Percentiles rank a stretch among this genome's conserved stretches.
Conservation (phyloP, 2,113 vertebrate species). For the Accipiter virgatus region DNA sequence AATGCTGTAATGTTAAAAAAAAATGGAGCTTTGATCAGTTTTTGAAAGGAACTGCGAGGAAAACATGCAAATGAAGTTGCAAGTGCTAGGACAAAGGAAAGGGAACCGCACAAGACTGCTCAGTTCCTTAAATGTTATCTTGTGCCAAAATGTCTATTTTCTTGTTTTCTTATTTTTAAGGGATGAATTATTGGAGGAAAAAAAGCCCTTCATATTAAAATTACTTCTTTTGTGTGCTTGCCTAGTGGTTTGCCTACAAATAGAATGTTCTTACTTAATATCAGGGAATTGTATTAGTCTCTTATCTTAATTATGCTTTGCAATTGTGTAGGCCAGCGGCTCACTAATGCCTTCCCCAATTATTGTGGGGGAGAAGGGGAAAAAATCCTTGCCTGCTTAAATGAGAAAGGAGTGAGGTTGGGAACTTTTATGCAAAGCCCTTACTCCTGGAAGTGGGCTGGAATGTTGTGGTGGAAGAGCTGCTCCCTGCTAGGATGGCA, state of each 20-base stretch:
- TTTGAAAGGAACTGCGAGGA: neutral
- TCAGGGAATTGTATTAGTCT: neutral
- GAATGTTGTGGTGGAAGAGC: neutral
- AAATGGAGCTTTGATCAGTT: neutral
- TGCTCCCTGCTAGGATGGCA: neutral
- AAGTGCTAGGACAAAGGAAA: neutral
- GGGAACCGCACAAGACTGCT: neutral
- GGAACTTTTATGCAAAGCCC: neutral
- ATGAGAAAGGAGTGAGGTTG: neutral
- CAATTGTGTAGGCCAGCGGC: neutral
- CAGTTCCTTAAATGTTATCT: constrained; percentile 2
- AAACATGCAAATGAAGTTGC: neutral
- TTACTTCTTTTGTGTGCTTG: constrained; percentile 2
- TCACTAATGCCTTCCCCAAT: neutral
- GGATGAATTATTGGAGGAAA: neutral
- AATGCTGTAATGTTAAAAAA: neutral
- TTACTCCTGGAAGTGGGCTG: neutral
- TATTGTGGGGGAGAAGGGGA: neutral
- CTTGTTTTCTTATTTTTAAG: constrained; percentile 15
- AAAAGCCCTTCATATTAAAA: neutral
- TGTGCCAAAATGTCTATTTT: neutral
- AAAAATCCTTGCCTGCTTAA: neutral
- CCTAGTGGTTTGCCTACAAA: neutral
- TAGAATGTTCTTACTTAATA: neutral
- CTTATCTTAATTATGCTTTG: neutral